phyloP scores from a whole-genome alignment of 2,888 invertebrate species.

The Eupithecia abbreviata region DNA sequence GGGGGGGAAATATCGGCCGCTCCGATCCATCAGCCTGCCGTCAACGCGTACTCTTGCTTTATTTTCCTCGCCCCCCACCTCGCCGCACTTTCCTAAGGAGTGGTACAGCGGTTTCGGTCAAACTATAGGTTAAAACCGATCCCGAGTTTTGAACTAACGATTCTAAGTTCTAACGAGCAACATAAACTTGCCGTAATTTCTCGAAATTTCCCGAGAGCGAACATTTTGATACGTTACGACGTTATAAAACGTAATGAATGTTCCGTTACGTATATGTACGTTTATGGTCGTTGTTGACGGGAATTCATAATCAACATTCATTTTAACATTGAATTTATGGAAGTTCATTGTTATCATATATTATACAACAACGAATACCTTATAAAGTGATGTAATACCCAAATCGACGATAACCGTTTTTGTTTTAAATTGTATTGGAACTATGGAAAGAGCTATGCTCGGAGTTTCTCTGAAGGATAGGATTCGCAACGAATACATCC shows the following conservation, averaged over 20 bases:
- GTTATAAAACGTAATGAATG: conserved; percentile 61
- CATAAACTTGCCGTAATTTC: conserved; percentile 56
- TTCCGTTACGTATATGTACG: conserved; percentile 44
- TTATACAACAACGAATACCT: not conserved
- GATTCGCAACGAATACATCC: too few species aligned
- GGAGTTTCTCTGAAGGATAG: too few species aligned
- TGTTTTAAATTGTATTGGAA: too few species aligned
- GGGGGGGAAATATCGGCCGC: too few species aligned
- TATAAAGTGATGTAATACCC: not conserved
- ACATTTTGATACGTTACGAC: conserved; percentile 56
- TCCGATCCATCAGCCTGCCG: too few species aligned
- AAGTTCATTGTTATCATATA: not conserved
- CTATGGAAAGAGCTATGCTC: too few species aligned
- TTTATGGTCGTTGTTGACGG: conserved; percentile 48
- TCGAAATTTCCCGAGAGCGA: conserved; percentile 64
- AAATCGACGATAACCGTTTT: not conserved
- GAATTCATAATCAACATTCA: conserved; percentile 49
- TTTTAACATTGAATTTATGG: conserved; percentile 17
- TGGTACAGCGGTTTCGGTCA: too few species aligned
- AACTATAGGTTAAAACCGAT: not conserved
- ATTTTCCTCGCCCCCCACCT: too few species aligned
- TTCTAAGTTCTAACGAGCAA: conserved; percentile 48
- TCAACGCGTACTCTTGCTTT: too few species aligned
- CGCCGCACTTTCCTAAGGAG: too few species aligned
- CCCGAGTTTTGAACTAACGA: conserved; percentile 46